A percentile compares a stretch with the other conserved stretches of the same genome.
Conservation (phyloP, 2,888 invertebrate species). For the Drosophila mercatorum region DNA sequence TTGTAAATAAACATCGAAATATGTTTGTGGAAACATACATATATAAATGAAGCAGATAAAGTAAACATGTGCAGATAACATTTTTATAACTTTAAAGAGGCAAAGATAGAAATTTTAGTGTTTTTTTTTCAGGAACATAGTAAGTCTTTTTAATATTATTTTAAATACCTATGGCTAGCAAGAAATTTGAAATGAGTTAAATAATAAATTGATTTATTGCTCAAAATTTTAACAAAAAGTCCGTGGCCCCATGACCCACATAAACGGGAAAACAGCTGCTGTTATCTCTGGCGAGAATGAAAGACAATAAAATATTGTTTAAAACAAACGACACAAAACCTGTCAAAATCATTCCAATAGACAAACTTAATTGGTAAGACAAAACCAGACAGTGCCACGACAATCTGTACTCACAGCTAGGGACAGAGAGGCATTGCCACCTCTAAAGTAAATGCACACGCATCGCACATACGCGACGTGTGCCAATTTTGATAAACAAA, state of each 20-base stretch:
- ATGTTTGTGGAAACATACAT: neutral
- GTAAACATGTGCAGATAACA: neutral
- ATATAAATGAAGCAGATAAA: neutral
- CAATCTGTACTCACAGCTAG: slow-evolving; percentile 16
- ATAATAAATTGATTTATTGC: neutral
- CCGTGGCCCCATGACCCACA: slow-evolving; percentile 59
- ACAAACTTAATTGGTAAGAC: slow-evolving; percentile 59
- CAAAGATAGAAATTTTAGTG: neutral
- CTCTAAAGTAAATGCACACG: slow-evolving; percentile 56
- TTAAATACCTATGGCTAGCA: neutral
- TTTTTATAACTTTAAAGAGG: too few species aligned
- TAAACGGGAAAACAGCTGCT: slow-evolving; percentile 48
- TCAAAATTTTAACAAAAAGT: neutral
- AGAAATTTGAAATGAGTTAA: neutral
- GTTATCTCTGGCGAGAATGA: neutral
- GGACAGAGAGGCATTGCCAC: neutral
- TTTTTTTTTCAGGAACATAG: neutral
- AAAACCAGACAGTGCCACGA: slow-evolving; percentile 58
- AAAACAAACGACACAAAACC: slow-evolving; percentile 42
- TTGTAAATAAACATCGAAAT: slow-evolving; percentile 19
- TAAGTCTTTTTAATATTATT: neutral
- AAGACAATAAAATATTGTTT: slow-evolving; percentile 41
- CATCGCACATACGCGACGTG: slow-evolving; percentile 75
- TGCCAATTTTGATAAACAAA: slow-evolving; percentile 79
- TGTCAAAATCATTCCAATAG: slow-evolving; percentile 61